phyloP scores from a whole-genome alignment of 2,888 invertebrate genomes.

The Gymnosoma rotundatum region DNA sequence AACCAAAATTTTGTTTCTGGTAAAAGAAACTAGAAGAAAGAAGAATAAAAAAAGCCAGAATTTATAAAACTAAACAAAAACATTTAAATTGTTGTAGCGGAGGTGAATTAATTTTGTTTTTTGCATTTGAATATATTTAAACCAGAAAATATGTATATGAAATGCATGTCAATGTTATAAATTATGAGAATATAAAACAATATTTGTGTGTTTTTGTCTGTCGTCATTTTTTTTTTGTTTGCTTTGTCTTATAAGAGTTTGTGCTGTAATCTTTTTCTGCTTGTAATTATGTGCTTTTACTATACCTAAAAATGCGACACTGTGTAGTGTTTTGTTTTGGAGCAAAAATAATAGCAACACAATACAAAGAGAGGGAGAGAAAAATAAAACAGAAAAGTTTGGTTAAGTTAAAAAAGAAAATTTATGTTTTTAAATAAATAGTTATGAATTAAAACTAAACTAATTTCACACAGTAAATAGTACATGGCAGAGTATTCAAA shows the following conservation, averaged over 20 bases:
- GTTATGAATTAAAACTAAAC: conserved; percentile 41
- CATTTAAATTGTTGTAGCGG: conserved; percentile 48
- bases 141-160: conserved; percentile 15
- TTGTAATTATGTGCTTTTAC: conserved; percentile 7
- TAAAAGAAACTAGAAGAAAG: conserved; percentile 40
- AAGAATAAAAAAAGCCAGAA: conserved; percentile 36
- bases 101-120: conserved; percentile 64
- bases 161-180: conserved; percentile 52
- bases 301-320: neutral
- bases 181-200: conserved; percentile 3
- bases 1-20: conserved; percentile 20
- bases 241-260: conserved; percentile 48
- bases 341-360: conserved; percentile 43
- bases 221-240: conserved; percentile 45
- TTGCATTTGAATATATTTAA: conserved; percentile 31
- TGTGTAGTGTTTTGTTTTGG: conserved; percentile 7
- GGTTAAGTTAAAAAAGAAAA: conserved; percentile 71
- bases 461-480: conserved; percentile 30
- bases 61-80: conserved; percentile 27
- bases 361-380: conserved; percentile 54
- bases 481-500: neutral
- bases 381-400: conserved; percentile 70
- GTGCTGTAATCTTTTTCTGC: conserved; percentile 20
- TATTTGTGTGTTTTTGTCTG: conserved; percentile 52
- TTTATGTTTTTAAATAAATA: conserved; percentile 49